Base-by-base conservation (phyloP, 2,888 invertebrate genomes). In the Philaethria dido region DNA sequence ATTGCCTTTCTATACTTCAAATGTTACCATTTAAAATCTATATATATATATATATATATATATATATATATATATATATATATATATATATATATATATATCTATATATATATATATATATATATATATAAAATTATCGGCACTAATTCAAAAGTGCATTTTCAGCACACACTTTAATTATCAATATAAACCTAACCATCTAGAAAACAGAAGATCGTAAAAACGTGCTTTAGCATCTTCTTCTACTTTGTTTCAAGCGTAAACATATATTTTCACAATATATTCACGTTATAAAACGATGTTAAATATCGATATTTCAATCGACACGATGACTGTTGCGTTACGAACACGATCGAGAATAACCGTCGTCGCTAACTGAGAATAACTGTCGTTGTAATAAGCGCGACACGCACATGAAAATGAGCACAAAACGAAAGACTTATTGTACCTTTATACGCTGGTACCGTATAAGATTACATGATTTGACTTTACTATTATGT, bases 361-460 rank as follows among this genome's bases (percentile, higher is more conserved):
- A 60, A 29, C 60, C 60, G 60, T 60, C 45, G 60, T 14, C 60
- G 18, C 60, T 60, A 60, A 60, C 59, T 60, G 60, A 60, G 60
- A 60, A 33, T 59, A 59, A 59, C 59, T 59, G 59, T 59, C 59
- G 5, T 4, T 22, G 59, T 59, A 59, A 59, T 60, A 60, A 60
- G 60, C 45, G 45, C 18, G 60, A 60, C 60, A 60, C 60, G 60
- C 60, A 60, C 45, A 60, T 45, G 60, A 13, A 45, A 45, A 60
- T 33, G 60, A 45, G 60, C 60, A 18, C 45, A 11, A 16, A 45
- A 44, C 6, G 25, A 57, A 33, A 60, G 60, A 60, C 45, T 45
- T 60, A 45, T 60, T 29, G n/a, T n/a, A 6, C 6, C 8, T 44
- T 29, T 45, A 45, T 45, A 25, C 13, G 39, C 9, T 39, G 8